Percentiles rank a stretch among this genome's conserved stretches.
Evolutionary conservation across 2,888 invertebrate species (phyloP).

Genomic region (Geophilus truncorum): DNA sequence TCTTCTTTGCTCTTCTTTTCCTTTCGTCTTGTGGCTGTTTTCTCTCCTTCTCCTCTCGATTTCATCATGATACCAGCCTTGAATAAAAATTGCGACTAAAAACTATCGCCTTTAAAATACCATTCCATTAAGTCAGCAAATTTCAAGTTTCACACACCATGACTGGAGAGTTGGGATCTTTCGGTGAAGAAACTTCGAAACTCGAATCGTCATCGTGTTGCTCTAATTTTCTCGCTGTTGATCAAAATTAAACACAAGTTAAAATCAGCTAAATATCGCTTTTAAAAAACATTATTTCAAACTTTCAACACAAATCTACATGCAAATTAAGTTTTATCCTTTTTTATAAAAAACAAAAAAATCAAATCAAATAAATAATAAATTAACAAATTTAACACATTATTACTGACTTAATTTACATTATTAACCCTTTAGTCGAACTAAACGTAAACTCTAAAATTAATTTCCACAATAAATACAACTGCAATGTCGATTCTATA

Average conservation of each 20-base stretch:
- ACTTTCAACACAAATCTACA: neutral
- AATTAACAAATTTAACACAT: neutral
- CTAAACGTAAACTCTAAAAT: neutral
- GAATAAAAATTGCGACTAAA: neutral
- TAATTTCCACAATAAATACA: neutral
- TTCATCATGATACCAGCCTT: conserved; percentile 1
- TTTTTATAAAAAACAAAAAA: neutral
- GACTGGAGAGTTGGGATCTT: conserved; percentile 61
- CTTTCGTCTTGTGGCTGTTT: conserved; percentile 59
- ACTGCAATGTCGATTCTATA: neutral
- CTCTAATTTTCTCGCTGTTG: conserved; percentile 31
- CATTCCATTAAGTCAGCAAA: neutral
- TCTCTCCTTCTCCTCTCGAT: conserved; percentile 54
- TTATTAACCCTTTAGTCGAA: neutral
- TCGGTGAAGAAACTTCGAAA: conserved; percentile 61
- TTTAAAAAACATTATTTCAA: too few species aligned
- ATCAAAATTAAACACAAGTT: neutral
- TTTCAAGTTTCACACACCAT: conserved; percentile 27
- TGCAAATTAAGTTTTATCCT: neutral
- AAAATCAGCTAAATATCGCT: too few species aligned
- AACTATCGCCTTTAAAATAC: neutral
- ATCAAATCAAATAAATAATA: neutral
- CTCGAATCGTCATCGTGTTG: conserved; percentile 61
- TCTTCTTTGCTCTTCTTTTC: conserved; percentile 67
- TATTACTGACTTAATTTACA: neutral